phyloP scores from a whole-genome alignment of 2,888 invertebrate genomes.

The Hyposoter dolosus region DNA sequence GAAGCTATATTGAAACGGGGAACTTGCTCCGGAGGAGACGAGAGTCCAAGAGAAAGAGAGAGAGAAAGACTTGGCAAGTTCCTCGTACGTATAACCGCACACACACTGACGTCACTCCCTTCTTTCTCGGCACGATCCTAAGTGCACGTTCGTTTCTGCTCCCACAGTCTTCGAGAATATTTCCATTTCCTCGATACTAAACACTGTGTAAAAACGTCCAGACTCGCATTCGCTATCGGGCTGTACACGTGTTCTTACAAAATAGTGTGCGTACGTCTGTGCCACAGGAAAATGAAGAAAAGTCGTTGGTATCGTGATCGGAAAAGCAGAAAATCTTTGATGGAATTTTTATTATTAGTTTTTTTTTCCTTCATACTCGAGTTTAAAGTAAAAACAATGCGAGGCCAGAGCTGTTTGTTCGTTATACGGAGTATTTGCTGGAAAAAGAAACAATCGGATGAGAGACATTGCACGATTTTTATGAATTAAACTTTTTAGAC shows the following conservation, averaged over 20 bases:
- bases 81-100: constrained; percentile 30
- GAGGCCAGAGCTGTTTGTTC: neutral
- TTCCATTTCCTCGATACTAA: constrained; percentile 56
- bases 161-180: constrained; percentile 48
- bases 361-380: neutral
- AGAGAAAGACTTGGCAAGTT: constrained; percentile 20
- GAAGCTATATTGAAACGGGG: constrained; percentile 56
- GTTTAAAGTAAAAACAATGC: neutral
- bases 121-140: constrained; percentile 21
- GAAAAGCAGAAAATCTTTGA: neutral
- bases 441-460: neutral
- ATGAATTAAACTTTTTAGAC: neutral
- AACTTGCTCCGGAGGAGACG: constrained; percentile 47
- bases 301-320: neutral
- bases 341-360: neutral
- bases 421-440: neutral
- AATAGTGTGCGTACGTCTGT: neutral
- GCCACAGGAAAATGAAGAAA: neutral
- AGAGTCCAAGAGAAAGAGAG: constrained; percentile 29
- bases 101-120: constrained; percentile 46
- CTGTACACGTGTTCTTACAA: constrained; percentile 18
- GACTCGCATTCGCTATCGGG: constrained; percentile 1
- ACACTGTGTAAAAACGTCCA: constrained; percentile 32
- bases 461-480: neutral
- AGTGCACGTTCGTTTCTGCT: constrained; percentile 48